Evolutionary conservation across 2,113 vertebrate species (phyloP).

Genomic region (Elachura formosa): DNA sequence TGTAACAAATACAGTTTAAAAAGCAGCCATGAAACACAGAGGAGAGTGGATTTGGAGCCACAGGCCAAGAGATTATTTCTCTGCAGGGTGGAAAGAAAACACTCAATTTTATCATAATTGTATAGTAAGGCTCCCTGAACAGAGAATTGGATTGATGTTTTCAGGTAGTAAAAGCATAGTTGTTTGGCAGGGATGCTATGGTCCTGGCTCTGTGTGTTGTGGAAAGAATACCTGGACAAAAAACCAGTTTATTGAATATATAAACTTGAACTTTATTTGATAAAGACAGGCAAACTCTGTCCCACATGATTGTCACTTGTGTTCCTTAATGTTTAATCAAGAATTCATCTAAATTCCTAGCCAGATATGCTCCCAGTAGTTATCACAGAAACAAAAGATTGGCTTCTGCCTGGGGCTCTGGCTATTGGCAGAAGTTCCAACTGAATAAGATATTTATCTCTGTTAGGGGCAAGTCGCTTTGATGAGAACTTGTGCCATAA

Average conservation of each 20-base stretch:
- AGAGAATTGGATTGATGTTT: not conserved
- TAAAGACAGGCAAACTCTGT: not conserved
- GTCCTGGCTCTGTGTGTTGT: not conserved
- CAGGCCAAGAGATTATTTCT: constrained; percentile 15
- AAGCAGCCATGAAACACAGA: not conserved
- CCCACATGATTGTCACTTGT: not conserved
- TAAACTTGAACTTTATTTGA: not conserved
- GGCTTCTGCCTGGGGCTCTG: not conserved
- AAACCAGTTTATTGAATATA: not conserved
- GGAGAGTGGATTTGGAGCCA: not conserved
- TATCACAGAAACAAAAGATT: not conserved
- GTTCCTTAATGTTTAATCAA: not conserved
- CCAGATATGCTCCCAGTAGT: not conserved
- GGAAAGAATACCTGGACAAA: not conserved
- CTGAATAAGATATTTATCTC: not conserved
- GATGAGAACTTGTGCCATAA: not conserved
- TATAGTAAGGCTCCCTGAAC: not conserved
- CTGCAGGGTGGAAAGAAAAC: not conserved
- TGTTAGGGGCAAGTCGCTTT: not conserved
- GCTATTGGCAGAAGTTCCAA: not conserved
- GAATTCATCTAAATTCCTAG: not conserved
- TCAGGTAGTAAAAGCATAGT: not conserved
- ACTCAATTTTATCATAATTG: not conserved
- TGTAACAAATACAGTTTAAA: not conserved
- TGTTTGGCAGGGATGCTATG: not conserved